Evolutionary conservation across 1,140 invertebrate species (phyloP), one percentile per base, ranked within the genome.

Genomic region (Oryctes rhinoceros): DNA sequence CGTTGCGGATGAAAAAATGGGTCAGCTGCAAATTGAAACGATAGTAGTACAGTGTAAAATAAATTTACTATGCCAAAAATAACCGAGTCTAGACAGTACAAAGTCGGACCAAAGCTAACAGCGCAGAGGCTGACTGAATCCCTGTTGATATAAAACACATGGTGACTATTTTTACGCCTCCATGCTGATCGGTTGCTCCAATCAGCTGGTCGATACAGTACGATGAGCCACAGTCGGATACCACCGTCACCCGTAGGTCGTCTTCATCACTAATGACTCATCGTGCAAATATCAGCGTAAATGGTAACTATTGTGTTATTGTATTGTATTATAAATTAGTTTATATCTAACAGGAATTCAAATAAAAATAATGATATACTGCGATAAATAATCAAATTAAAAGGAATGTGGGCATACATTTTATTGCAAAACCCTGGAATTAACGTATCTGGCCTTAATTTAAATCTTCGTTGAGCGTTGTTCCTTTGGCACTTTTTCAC

Each of bases 71-170:
- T 59, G 15, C 53, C 53, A 59, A 59, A 59, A 59, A 59, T 59
- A 59, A n/a, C 53, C 53, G 53, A 59, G 53, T 59, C 53, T 59
- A 59, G 53, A 59, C 53, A 59, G 15, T 59, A 59, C 53, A 59
- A 15, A 59, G 15, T 59, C 53, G 53, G 53, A 59, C 15, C 13
- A 59, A 59, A 18, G 53, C 53, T 59, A n/a, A 59, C 15, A 59
- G 18, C 53, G 15, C 53, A 6, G 5, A 18, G 53, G 4, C 13
- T 18, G 15, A 18, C 53, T 59, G 15, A 59, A 59, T 59, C 53
- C 53, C 53, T 59, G 13, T 59, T 15, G 18, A 59, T 59, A 59
- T 59, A 18, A 59, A 59, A 59, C 53, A 59, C 53, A 59, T 18
- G 49, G n/a, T 59, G 53, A 59, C 5, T 59, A 59, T 59, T 59